Evolutionary conservation across 2,113 vertebrate genomes (phyloP).

Genomic region (Meriones unguiculatus): DNA sequence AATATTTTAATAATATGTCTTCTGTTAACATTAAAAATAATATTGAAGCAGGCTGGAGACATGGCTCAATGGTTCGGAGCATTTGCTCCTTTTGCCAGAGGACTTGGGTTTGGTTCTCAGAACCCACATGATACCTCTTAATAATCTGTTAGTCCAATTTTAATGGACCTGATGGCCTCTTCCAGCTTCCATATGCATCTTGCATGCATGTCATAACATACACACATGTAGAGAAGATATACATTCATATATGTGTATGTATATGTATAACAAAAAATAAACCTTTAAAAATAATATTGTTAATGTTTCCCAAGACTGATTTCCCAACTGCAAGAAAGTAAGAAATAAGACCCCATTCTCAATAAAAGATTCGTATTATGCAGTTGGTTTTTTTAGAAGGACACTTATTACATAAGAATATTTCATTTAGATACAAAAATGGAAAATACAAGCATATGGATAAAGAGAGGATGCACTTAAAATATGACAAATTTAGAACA

Average conservation of each 20-base stretch:
- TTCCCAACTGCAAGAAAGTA: background rate
- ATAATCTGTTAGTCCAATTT: background rate
- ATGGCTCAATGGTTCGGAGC: background rate
- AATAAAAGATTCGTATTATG: background rate
- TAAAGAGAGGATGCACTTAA: background rate
- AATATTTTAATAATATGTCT: background rate
- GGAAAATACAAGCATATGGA: background rate
- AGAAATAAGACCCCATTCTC: constrained; percentile 3
- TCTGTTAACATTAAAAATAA: constrained; percentile 26
- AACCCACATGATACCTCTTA: background rate
- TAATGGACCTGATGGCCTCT: background rate
- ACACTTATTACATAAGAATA: background rate
- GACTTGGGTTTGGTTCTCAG: background rate
- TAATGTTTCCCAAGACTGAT: background rate
- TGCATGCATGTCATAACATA: background rate
- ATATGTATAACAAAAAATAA: background rate
- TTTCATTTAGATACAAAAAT: constrained; percentile 46
- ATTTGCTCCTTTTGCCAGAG: too few relatives aligned
- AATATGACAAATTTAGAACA: background rate
- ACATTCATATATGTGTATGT: background rate
- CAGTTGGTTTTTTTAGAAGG: background rate
- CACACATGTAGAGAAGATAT: background rate
- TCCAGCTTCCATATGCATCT: too few relatives aligned
- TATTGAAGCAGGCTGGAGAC: background rate
- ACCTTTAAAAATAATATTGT: background rate